Evolutionary conservation across 2,888 invertebrate genomes (phyloP).

Genomic region (Dromius quadrimaculatus): DNA sequence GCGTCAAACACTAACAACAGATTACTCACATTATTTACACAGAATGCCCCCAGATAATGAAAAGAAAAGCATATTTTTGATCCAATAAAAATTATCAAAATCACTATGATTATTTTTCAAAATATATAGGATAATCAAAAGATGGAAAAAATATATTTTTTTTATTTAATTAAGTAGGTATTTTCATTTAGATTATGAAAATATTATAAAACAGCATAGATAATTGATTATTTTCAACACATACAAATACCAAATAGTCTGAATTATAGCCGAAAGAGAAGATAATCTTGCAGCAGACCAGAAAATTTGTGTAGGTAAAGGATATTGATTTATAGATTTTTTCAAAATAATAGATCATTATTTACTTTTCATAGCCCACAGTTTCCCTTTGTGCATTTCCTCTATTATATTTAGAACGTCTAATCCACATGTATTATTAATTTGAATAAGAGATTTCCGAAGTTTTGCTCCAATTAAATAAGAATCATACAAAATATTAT

Average conservation of each 20-base stretch:
- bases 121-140: too few relatives aligned
- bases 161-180: neutral
- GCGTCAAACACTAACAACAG: conserved; percentile 52
- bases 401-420: conserved; percentile 1
- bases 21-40: neutral
- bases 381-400: neutral
- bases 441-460: neutral
- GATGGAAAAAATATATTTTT: neutral
- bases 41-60: too few relatives aligned
- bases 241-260: too few relatives aligned
- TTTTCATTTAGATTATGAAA: neutral
- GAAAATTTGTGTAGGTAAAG: too few relatives aligned
- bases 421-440: conserved; percentile 9
- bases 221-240: too few relatives aligned
- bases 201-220: too few relatives aligned
- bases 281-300: too few relatives aligned
- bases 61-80: too few relatives aligned
- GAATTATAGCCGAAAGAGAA: too few relatives aligned
- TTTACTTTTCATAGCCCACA: conserved; percentile 39
- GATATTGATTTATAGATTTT: neutral
- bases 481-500: too few relatives aligned
- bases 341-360: neutral
- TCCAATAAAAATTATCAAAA: too few relatives aligned
- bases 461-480: neutral
- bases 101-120: too few relatives aligned